Evolutionary conservation across 2,888 invertebrate genomes (phyloP), one percentile per base, ranked within the genome.

Genomic region (Chaetogeoica ovagalla): DNA sequence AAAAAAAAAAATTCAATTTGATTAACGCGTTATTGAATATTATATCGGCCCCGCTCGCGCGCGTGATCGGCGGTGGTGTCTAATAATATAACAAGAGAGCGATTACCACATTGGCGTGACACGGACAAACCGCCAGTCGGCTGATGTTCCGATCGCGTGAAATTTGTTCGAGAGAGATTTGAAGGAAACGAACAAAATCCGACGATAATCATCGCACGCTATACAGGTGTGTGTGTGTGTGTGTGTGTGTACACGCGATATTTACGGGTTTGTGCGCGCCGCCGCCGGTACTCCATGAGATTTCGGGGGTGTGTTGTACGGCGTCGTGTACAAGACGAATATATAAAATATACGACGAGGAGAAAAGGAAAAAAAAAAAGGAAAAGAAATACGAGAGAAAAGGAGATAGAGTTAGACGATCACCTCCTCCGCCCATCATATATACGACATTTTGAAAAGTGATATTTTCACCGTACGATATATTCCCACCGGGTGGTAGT

Each of bases 11-110:
- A 77, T 70, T 77, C 77, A 69, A 77, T 77, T 77, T 77, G 77
- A 77, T 77, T 77, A 77, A 62, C 62, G 69, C 62, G 69, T 77
- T 77, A 77, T 77, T 77, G 77, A 77, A 77, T 77, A 2, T 2
- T 30, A 77, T 77, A 77, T 76, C 21, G 48, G 59, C 21, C 77
- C 30, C 30, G 30, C 30, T 1, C 30, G 30, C 30, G 30, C n/a
- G 30, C 30, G n/a, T 43, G 59, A 57, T 66, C 11, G 66, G 60
- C 30, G 2, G 30, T 1, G 30, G 2, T 30, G 65, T 59, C 76
- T 69, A 68, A 76, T 76, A 65, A n/a, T n/a, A n/a, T n/a, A n/a
- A n/a, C n/a, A n/a, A n/a, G n/a, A 57, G 74, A 74, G 39, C 55
- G 65, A 65, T 74, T 74, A 74, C n/a, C n/a, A n/a, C 52, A 39